Evolutionary conservation across 2,797 vertebrate genomes (phyloP), one percentile per base, ranked within the genome.

Genomic region (Anolis apletophallus): DNA sequence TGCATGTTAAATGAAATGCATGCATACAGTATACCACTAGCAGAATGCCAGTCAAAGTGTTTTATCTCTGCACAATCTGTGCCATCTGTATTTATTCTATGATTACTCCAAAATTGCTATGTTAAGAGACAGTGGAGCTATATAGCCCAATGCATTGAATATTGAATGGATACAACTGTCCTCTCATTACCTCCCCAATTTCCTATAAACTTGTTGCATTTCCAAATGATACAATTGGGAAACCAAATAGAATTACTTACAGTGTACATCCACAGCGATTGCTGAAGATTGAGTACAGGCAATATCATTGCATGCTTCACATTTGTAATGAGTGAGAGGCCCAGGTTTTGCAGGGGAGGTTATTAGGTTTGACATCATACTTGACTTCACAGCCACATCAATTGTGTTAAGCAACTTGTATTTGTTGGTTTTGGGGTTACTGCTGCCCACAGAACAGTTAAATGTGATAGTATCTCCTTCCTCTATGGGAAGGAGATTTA

Each of bases 371-470:
- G 0, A 2, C 1, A 40, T 19, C 21, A 2, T 0, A 0, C 0
- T 14, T 29, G n/a, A 21, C 0, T 1, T 0, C 46, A 14, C 0
- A 46, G 3, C 3, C 36, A 26, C 3, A 5, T 73, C 5, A 40
- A 23, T 13, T 79, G 76, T 14, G 17, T 0, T 12, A 1, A 81
- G 13, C n/a, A 69, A 81, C 0, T 0, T n/a, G 29, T 88, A 85
- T 23, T 0, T 0, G 5, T 4, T n/a, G 7, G 0, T 19, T 1
- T 5, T 29, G 14, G 87, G 87, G 36, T 84, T 81, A 52, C 87
- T 85, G n/a, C 61, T 80, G 34, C 72, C 36, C 34, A 85, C 78
- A 1, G 83, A 76, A 34, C 83, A 88, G n/a, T 85, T 88, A 32
- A 88, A 26, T 0, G 0, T 21, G 50, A 88, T 16, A 1, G 1